These are phyloP conservation scores for Cantharis flavilabris DNA, from an alignment of 2,888 invertebrate species.

Conservation along the genomic window DNA sequence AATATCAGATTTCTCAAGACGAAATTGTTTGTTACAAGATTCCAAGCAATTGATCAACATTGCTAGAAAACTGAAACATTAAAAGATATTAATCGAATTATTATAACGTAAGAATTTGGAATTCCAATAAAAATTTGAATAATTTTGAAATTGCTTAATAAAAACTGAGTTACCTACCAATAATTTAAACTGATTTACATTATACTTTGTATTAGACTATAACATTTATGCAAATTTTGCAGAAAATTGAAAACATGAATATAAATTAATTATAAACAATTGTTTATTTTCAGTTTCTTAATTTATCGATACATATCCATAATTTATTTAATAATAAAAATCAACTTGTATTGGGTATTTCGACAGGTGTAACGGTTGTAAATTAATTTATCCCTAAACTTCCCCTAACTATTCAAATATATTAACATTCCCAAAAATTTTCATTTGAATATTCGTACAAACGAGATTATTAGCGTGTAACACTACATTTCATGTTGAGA, in stretches of 20 bases:
- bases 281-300: background rate
- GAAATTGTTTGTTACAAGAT: background rate
- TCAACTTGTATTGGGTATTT: background rate
- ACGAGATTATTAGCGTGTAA: background rate
- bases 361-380: background rate
- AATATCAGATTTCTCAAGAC: background rate
- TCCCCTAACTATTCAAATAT: background rate
- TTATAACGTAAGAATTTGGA: background rate
- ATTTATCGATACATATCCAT: background rate
- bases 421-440: background rate
- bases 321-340: background rate
- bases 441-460: background rate
- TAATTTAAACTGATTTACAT: background rate
- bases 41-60: background rate
- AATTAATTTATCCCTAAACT: background rate
- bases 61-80: background rate
- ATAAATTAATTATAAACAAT: background rate
- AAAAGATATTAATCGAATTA: background rate
- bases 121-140: background rate
- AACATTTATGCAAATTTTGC: background rate
- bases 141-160: background rate
- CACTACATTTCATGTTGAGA: conserved; percentile 29
- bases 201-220: background rate
- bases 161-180: background rate
- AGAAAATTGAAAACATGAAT: background rate